A percentile compares a stretch with the other conserved stretches of the same genome.
These are phyloP conservation scores for Eira barbara DNA, from an alignment of 2,113 vertebrate genomes.

Conservation along the genomic window DNA sequence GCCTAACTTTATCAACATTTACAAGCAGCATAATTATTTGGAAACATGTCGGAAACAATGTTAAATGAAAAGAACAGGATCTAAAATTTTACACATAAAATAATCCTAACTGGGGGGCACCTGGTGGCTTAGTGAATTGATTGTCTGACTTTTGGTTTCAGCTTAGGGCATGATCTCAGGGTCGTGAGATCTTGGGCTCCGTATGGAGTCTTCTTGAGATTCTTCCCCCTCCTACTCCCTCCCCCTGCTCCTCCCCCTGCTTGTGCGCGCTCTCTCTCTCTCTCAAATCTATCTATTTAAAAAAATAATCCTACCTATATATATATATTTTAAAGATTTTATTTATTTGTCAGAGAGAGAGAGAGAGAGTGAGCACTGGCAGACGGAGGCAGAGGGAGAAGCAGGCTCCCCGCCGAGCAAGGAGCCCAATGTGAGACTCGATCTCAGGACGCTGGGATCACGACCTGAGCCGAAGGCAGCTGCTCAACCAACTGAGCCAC, in stretches of 20 bases:
- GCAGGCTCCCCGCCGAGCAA: too few relatives aligned
- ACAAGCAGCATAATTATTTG: background rate
- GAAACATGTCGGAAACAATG: background rate
- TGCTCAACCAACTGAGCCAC: too few relatives aligned
- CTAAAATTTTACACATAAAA: background rate
- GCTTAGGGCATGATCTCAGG: background rate
- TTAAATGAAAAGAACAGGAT: slow-evolving; percentile 24
- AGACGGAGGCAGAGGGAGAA: too few relatives aligned
- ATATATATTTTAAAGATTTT: too few relatives aligned
- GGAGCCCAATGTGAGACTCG: too few relatives aligned
- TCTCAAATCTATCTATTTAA: background rate
- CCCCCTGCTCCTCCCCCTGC: background rate
- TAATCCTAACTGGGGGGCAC: background rate
- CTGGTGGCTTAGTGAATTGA: background rate
- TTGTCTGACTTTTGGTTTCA: background rate
- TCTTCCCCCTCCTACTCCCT: background rate
- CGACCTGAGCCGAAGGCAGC: too few relatives aligned
- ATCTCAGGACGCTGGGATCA: too few relatives aligned
- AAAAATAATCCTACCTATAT: background rate
- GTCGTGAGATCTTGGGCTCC: background rate
- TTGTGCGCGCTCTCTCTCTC: background rate
- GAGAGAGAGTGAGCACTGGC: too few relatives aligned
- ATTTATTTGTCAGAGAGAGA: too few relatives aligned
- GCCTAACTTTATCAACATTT: background rate
- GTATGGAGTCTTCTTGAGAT: background rate